phyloP scores from a whole-genome alignment of 2,113 vertebrate species.

The Coryphaenoides rupestris region DNA sequence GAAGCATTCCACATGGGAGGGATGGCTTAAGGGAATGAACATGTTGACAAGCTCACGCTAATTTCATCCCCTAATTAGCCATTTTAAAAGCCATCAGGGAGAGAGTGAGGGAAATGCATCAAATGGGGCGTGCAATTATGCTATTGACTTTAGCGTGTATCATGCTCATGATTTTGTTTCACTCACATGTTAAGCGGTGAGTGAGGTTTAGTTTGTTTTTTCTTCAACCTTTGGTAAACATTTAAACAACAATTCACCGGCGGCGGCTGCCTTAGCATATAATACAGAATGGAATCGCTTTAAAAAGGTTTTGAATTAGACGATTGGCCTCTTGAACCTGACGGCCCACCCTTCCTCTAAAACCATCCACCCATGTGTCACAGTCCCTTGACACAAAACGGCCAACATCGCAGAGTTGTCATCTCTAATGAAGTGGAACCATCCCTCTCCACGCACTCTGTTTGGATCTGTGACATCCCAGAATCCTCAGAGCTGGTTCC shows the following conservation, averaged over 20 bases:
- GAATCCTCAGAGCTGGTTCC: conserved; percentile 65
- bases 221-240: no score
- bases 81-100: neutral
- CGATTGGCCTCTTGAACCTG: neutral
- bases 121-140: neutral
- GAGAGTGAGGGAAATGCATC: neutral
- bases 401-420: conserved; percentile 53
- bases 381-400: conserved; percentile 19
- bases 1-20: conserved; percentile 11
- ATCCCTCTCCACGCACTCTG: conserved; percentile 19
- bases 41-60: neutral
- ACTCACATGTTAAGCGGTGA: no score
- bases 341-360: neutral
- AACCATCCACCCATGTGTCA: conserved; percentile 22
- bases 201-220: no score
- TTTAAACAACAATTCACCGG: no score
- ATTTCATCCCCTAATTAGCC: conserved; percentile 12
- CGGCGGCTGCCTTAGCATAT: neutral
- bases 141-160: neutral
- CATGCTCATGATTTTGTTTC: neutral
- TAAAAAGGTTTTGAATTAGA: neutral
- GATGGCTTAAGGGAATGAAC: neutral
- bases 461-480: conserved; percentile 65
- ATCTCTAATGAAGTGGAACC: conserved; percentile 73
- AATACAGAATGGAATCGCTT: neutral